phyloP scores from a whole-genome alignment of 2,797 vertebrate species.

The Crypturellus tataupa region DNA sequence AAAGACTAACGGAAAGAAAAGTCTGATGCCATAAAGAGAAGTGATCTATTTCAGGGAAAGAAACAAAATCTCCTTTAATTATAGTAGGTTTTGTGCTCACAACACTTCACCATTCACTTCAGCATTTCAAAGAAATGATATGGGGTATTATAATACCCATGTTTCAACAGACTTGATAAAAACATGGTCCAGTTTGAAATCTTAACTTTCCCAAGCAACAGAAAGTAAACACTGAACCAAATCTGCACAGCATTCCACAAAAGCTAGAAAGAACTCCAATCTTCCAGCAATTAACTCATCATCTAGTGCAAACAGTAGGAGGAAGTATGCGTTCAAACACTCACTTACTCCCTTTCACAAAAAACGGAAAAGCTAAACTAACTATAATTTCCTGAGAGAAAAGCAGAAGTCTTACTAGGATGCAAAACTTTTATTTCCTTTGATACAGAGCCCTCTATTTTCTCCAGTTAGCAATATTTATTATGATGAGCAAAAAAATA shows the following conservation, averaged over 20 bases:
- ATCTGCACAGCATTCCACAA: background rate
- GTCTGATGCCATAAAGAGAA: background rate
- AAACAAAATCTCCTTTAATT: background rate
- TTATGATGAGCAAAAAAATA: background rate
- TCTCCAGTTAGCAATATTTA: background rate
- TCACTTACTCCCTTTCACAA: accelerated
- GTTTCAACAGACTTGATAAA: background rate
- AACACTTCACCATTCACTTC: background rate
- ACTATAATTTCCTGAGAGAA: background rate
- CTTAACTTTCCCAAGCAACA: background rate
- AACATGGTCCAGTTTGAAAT: background rate
- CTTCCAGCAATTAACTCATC: background rate
- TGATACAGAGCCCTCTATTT: background rate
- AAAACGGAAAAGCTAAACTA: background rate
- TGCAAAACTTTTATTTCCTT: background rate
- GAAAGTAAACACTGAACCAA: background rate
- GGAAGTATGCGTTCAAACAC: background rate
- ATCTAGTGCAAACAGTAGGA: background rate
- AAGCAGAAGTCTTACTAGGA: background rate
- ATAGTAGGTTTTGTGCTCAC: background rate
- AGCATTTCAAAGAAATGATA: slow-evolving; percentile 17
- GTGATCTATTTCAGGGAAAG: background rate
- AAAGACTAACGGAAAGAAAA: background rate
- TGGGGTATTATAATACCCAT: background rate
- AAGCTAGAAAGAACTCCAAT: background rate